Percentiles rank a stretch among this genome's conserved stretches.
Evolutionary conservation across 2,797 vertebrate genomes (phyloP).

Genomic region (Silurus aristotelis): DNA sequence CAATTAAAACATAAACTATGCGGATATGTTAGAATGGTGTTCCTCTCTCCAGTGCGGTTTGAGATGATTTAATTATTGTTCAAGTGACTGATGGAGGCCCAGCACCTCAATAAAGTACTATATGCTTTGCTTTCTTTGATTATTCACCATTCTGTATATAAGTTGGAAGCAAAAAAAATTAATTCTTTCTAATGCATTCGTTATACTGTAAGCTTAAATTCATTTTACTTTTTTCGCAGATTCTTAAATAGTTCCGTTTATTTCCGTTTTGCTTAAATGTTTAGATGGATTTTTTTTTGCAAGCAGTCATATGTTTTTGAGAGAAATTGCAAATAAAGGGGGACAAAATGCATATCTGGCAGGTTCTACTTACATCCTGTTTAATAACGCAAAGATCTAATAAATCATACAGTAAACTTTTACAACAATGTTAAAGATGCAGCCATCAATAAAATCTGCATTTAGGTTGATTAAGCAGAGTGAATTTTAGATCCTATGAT

Average conservation of each 20-base stretch:
- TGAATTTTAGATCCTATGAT: background rate
- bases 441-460: background rate
- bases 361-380: background rate
- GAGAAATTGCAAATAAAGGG: background rate
- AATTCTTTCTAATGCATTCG: background rate
- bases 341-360: background rate
- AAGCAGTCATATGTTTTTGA: background rate
- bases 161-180: background rate
- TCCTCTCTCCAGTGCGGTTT: background rate
- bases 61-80: background rate
- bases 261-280: background rate
- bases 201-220: background rate
- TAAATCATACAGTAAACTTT: too few relatives aligned
- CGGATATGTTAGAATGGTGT: background rate
- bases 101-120: background rate
- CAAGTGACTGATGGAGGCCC: background rate
- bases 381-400: background rate
- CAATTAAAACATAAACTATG: background rate
- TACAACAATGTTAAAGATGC: background rate
- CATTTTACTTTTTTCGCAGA: background rate
- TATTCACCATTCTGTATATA: background rate
- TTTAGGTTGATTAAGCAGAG: background rate
- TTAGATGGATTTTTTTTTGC: background rate
- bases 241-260: background rate
- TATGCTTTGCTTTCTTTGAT: background rate